Base-by-base conservation (phyloP, 2,888 invertebrate species). In the Lobophora halterata region DNA sequence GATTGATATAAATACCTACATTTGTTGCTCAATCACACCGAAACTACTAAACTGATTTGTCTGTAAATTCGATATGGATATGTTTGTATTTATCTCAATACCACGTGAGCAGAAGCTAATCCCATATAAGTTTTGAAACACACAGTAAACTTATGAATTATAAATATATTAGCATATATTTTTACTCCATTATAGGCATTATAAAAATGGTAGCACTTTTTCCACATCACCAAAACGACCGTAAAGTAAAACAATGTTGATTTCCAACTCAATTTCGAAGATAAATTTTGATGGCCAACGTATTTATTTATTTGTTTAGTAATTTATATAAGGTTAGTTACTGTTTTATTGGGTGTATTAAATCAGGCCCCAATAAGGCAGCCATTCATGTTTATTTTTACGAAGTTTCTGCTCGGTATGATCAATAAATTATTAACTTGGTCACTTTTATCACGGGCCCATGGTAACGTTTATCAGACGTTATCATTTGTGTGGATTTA, bases 261-360 rank as follows among this genome's bases (percentile, higher is more conserved):
- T 55, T 54, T 65, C 66, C 59, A 65, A 67, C 65, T 61, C 61
- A 62, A 62, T 59, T 61, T 53, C 58, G 42, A 45, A 57, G 63
- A 76, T 78, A 77, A 77, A 80, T 63, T 83, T 79, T 85, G 85
- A 86, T 79, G 80, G 72, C 79, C 82, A 79, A 57, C 56, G 68
- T 71, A 72, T 82, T 87, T 86, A 85, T 87, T 86, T 87, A 87
- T 87, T 85, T 85, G 85, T 82, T 86, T 76, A 82, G 79, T 85
- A 87, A 86, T 87, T 85, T 87, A 87, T 87, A 82, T 86, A 83
- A 81, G 83, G 85, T 86, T 86, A 83, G 86, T 86, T 83, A 86
- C 85, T 79, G 86, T 86, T 87, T 87, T 87, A 87, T 87, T 85
- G 74, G 66, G 61, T 63, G 77, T 78, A 85, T 86, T 87, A 87